Base-by-base conservation (phyloP, 2,797 vertebrate genomes). In the Pangasius krempfi region DNA sequence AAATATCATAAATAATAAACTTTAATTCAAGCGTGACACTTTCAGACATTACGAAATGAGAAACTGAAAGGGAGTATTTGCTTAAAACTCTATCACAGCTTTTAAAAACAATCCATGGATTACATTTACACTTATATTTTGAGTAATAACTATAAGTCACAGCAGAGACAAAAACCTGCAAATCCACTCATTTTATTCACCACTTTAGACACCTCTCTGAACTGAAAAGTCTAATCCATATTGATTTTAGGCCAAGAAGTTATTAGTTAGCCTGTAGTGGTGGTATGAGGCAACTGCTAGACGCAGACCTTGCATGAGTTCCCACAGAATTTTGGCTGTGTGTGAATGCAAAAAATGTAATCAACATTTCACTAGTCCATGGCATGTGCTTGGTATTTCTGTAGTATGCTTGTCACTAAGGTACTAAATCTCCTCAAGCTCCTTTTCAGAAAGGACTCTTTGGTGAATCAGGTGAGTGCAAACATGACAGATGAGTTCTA, bases 401-500 rank as follows among this genome's bases (percentile, higher is more conserved):
- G 18, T 70, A 33, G 66, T 68, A 56, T 33, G 18, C 25, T 70
- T 60, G 52, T 76, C 30, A 10, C 68, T 83, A 2, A 70, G 44
- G 52, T 70, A 58, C 25, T 47, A 84, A 76, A 76, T 62, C 82
- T 68, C 47, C 52, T 70, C 37, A 9, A 80, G 82, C 73, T 33
- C 16, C 50, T 10, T 60, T 81, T 50, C 64, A 2, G 40, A 81
- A 80, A 18, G 37, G 18, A 70, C 50, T 79, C 58, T 37, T 58
- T 81, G 52, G 14, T 70, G 66, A 68, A 85, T 86, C 52, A 50
- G 27, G 14, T 22, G 20, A 84, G 54, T 27, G 27, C 14, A 50
- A 78, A 76, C 79, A 84, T 87, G 70, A 89, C 68, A 5, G 76
- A 89, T 84, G 56, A 68, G 58, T 33, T 68, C 25, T 66, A 60